Evolutionary conservation across 1,140 invertebrate genomes (phyloP).

Genomic region (Thrips palmi): DNA sequence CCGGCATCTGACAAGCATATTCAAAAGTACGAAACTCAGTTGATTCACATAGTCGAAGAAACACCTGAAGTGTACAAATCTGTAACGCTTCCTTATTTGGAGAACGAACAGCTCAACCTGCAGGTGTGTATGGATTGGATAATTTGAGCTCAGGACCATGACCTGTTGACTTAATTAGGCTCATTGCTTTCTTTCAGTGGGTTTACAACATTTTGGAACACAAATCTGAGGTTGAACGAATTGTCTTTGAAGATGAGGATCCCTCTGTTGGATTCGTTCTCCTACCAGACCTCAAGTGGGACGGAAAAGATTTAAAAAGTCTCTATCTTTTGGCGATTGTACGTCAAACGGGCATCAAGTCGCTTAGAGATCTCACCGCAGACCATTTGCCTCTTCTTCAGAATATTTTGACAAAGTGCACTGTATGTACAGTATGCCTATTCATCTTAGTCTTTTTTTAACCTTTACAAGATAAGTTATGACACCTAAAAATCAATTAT

Average conservation of each 20-base stretch:
- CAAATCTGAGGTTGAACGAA: conserved; percentile 68
- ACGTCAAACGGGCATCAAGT: conserved; percentile 51
- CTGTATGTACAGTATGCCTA: conserved; percentile 26
- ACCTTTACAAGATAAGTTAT: background rate
- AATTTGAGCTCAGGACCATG: background rate
- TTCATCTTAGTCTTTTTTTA: background rate
- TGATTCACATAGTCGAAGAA: conserved; percentile 59
- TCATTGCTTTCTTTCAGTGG: conserved; percentile 50
- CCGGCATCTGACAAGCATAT: conserved; percentile 87
- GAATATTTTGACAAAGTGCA: conserved; percentile 56
- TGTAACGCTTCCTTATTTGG: conserved; percentile 58
- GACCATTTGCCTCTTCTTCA: conserved; percentile 64
- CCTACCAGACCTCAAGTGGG: conserved; percentile 88
- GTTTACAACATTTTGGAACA: conserved; percentile 90
- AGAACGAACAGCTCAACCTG: conserved; percentile 47
- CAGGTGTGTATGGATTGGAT: conserved; percentile 33
- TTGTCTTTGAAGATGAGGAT: conserved; percentile 70
- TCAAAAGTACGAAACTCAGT: conserved; percentile 59
- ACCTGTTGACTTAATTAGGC: background rate
- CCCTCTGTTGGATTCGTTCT: conserved; percentile 68
- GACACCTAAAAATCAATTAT: background rate
- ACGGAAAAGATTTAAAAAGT: conserved; percentile 51
- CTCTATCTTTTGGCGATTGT: conserved; percentile 73
- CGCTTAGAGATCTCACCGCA: conserved; percentile 59
- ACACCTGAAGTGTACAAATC: conserved; percentile 64